Conservation (phyloP, 1,140 invertebrate genomes). For the Neuroterus valhalla region DNA sequence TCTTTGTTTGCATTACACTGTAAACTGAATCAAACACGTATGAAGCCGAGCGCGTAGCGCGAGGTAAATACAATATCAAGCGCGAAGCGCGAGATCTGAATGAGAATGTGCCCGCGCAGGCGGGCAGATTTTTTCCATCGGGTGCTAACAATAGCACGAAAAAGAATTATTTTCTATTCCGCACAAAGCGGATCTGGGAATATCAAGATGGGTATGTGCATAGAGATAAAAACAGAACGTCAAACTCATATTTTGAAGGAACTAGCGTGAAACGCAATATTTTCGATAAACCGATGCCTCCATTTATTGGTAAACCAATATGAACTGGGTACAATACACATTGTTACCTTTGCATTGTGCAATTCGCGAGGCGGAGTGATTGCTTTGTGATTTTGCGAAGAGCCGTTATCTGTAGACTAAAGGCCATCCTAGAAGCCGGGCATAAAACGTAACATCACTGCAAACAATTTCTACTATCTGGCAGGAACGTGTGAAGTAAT, state of each 20-base stretch:
- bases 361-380: slow-evolving; percentile 39
- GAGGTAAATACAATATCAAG: no score
- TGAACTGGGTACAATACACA: slow-evolving; percentile 49
- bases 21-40: no score
- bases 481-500: slow-evolving; percentile 10
- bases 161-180: no score
- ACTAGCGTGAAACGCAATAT: slow-evolving; percentile 13
- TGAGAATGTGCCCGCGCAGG: no score
- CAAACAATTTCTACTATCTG: slow-evolving; percentile 15
- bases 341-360: slow-evolving; percentile 49
- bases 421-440: slow-evolving; percentile 37
- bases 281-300: slow-evolving; percentile 30
- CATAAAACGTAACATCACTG: slow-evolving; percentile 31
- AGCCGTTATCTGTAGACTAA: slow-evolving; percentile 49
- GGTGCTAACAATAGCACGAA: no score
- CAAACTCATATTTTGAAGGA: slow-evolving; percentile 1
- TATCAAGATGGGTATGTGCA: background rate
- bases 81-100: no score
- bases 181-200: background rate
- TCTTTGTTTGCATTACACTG: no score
- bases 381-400: slow-evolving; percentile 52
- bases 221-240: background rate
- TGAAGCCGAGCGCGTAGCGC: no score
- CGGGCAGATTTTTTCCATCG: no score
- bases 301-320: slow-evolving; percentile 52